Conservation (phyloP, 2,888 invertebrate species). For the Erebia ligea region DNA sequence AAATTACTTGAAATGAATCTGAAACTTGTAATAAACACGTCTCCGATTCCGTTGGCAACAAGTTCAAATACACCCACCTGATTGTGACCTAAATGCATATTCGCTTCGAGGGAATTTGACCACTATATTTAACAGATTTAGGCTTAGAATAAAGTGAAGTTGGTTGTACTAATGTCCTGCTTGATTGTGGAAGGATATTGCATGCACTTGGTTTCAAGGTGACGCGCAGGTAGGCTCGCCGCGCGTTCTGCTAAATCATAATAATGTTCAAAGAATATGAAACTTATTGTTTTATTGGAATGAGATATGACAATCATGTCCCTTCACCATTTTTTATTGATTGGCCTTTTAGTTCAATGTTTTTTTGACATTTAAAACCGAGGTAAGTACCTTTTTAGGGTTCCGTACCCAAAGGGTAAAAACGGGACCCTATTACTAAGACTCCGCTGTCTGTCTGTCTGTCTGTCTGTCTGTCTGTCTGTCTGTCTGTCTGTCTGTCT, state of each 20-base stretch:
- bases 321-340: background rate
- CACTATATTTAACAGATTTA: background rate
- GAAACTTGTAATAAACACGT: slow-evolving; percentile 21
- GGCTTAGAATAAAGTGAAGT: background rate
- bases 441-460: too few species aligned
- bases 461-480: too few species aligned
- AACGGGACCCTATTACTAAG: too few species aligned
- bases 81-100: slow-evolving; percentile 12
- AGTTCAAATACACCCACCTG: background rate
- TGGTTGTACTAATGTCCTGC: background rate
- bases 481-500: too few species aligned
- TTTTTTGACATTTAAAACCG: background rate
- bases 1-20: slow-evolving; percentile 24
- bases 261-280: slow-evolving; percentile 27
- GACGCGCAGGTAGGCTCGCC: slow-evolving; percentile 38
- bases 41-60: slow-evolving; percentile 22
- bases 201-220: slow-evolving; percentile 41
- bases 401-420: too few species aligned
- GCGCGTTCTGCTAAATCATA: slow-evolving; percentile 35
- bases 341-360: background rate
- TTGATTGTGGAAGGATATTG: slow-evolving; percentile 36
- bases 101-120: slow-evolving; percentile 1
- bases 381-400: too few species aligned
- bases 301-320: background rate
- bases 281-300: background rate